Evolutionary conservation across 2,797 vertebrate genomes (phyloP), one percentile per base, ranked within the genome.

Genomic region (Astyanax mexicanus): DNA sequence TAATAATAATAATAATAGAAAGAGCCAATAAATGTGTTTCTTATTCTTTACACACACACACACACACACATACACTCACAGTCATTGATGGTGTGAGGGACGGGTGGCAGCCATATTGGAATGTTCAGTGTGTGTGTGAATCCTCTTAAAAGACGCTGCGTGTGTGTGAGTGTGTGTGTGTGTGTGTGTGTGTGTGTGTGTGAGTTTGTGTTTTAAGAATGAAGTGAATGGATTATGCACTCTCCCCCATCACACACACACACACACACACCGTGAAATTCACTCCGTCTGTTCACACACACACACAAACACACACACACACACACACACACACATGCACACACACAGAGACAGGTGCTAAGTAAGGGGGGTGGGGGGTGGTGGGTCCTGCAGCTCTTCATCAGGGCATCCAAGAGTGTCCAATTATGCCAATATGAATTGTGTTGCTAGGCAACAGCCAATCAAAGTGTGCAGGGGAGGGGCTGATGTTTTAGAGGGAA

Each of bases 371-470:
- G 7, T 40, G 13, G 17, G 17, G 45, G 47, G 4, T 47, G n/a
- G 13, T 10, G 42, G 1, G 19, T 88, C 84, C 80, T 82, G 81
- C 80, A 84, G 88, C 87, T 85, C 86, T 88, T 89, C 87, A 88
- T 49, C 47, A 49, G 58, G 91, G 86, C 85, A 92, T 91, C 86
- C 86, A 85, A 85, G 85, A 68, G 87, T 90, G 90, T 90, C 88
- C 91, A 88, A 92, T 92, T 89, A 92, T 91, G 85, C 87, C 89
- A 91, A 91, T 92, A 88, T 91, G 89, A 87, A 88, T 90, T 84
- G 70, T 84, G 91, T 92, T 92, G 91, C 91, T 91, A 92, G 89
- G 91, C 81, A 75, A 92, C 85, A 82, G 84, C 90, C 90, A 91
- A 91, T 92, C 78, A 78, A 78, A 73, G 68, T 74, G 80, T 84